These are phyloP conservation scores for Danio albolineatus DNA, from an alignment of 2,797 vertebrate genomes.

Conservation along the genomic window DNA sequence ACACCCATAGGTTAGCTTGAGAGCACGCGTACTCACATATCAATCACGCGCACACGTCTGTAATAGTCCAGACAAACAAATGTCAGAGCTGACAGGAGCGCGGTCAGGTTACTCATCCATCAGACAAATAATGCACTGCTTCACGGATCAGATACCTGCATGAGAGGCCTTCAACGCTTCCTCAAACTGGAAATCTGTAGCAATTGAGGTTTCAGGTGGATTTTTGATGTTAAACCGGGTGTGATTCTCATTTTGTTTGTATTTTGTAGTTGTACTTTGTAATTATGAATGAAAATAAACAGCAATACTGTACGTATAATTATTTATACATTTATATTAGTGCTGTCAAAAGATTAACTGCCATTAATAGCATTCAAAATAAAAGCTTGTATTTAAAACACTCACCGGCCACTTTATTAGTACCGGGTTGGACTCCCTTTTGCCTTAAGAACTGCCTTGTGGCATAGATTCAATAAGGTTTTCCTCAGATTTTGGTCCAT, in stretches of 20 bases:
- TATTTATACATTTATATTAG: too few species aligned
- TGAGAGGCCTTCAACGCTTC: background rate
- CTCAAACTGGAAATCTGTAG: background rate
- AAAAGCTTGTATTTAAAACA: too few species aligned
- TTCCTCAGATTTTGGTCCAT: too few species aligned
- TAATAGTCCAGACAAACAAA: conserved; percentile 39
- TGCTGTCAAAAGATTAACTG: too few species aligned
- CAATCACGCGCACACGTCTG: conserved; percentile 29
- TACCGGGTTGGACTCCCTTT: too few species aligned
- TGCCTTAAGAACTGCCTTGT: too few species aligned
- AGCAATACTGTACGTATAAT: too few species aligned
- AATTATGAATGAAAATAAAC: too few species aligned
- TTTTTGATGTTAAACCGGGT: background rate
- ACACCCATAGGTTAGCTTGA: conserved; percentile 1
- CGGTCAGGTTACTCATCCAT: conserved; percentile 39
- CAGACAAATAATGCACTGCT: conserved; percentile 34
- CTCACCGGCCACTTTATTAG: too few species aligned
- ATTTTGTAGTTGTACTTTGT: too few species aligned
- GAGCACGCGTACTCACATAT: conserved; percentile 17
- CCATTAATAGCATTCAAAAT: too few species aligned
- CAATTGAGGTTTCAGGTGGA: background rate
- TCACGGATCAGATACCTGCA: conserved; percentile 26
- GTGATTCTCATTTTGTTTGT: background rate
- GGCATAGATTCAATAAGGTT: too few species aligned
- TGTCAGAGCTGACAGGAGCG: conserved; percentile 36